Base-by-base conservation (phyloP, 2,888 invertebrate species). In the Altica lythri region DNA sequence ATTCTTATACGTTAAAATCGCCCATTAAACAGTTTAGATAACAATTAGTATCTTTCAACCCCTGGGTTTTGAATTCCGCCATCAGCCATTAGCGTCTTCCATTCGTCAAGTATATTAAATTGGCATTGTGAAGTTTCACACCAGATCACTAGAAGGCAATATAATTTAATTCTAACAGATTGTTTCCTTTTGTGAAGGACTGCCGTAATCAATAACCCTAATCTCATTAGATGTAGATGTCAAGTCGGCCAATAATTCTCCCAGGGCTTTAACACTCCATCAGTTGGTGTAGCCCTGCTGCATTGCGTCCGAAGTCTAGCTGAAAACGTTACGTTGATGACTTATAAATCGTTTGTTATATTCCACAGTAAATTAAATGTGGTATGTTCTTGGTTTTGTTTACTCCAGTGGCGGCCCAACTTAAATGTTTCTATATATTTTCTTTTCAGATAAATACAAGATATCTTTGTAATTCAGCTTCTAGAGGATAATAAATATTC, bases 171-270 rank as follows among this genome's bases (percentile, higher is more conserved):
- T 65, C 61, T 61, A 66, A 65, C 61, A 64, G 62, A 66, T 65
- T 58, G 60, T 59, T 63, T 64, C 65, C 66, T 61, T 57, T 60
- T 54, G 45, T 51, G 55, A 59, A 62, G 62, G 60, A 52, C 55
- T 60, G 55, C 55, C 59, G 65, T 62, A 61, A 68, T 68, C 68
- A 67, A 68, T 68, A 68, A 66, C 65, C 64, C 66, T 67, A 68
- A 68, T 68, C 68, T 64, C 64, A 68, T 68, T 66, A 62, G 64
- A 66, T 63, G 62, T 67, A 67, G 67, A 67, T 63, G 68, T 68
- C 68, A 68, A 62, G 65, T 66, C 63, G 67, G 53, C 65, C 62
- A 59, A 61, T 66, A 63, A 62, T 61, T 63, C 62, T 64, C 61
- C 59, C 57, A 44, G 45, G 50, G 45, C 45, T 37, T 53, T 49